Percentiles rank a stretch among this genome's conserved stretches.
Conservation (phyloP, 2,797 vertebrate species). For the Sebastes trivittatus region DNA sequence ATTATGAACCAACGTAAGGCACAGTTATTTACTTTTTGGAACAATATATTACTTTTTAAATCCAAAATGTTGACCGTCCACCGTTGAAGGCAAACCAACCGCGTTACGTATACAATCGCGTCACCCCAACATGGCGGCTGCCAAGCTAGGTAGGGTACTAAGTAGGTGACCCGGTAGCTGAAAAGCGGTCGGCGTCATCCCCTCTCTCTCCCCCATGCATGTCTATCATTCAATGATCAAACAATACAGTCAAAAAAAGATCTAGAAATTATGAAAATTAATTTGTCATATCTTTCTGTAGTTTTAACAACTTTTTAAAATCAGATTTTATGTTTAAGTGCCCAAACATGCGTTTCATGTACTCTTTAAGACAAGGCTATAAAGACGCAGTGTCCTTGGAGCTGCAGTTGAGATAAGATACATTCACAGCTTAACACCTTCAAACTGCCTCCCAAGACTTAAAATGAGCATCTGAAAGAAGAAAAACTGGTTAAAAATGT, state of each 20-base stretch:
- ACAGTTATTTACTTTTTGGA: neutral
- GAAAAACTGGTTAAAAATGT: neutral
- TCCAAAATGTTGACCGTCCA: neutral
- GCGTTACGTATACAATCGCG: fast-evolving
- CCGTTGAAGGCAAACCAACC: neutral
- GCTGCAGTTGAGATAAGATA: neutral
- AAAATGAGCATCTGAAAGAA: neutral
- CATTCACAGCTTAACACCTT: neutral
- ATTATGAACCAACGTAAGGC: neutral
- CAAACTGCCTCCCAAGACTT: neutral
- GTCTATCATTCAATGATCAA: no score
- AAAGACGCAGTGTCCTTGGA: no score
- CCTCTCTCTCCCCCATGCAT: no score
- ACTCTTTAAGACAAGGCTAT: neutral
- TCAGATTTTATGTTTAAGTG: neutral
- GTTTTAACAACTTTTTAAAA: neutral
- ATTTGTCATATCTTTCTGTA: no score
- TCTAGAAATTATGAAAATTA: no score
- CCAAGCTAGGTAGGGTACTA: neutral
- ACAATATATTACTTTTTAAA: neutral
- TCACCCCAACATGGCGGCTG: neutral
- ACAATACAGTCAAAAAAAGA: no score
- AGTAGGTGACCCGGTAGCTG: neutral
- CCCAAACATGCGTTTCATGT: neutral
- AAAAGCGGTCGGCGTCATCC: neutral